A percentile compares a stretch with the other conserved stretches of the same genome.
These are phyloP conservation scores for Rhopalosiphum nymphaeae DNA, from an alignment of 2,888 invertebrate genomes.

Conservation along the genomic window DNA sequence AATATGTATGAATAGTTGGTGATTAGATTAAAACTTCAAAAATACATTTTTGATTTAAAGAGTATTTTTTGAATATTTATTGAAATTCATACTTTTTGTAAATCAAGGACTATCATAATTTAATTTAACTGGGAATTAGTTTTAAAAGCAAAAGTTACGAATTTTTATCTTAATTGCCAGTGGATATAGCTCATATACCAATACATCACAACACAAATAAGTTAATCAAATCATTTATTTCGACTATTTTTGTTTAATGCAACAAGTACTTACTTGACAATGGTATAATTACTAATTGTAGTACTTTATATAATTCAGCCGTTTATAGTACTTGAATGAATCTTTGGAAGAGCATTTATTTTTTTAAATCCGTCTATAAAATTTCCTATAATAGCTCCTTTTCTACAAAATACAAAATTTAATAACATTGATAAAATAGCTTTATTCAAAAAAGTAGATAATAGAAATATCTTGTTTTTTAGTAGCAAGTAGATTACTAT, in stretches of 20 bases:
- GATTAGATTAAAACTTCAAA: neutral
- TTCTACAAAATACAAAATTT: too few relatives aligned
- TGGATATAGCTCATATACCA: neutral
- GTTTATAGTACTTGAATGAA: too few relatives aligned
- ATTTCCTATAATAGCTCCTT: too few relatives aligned
- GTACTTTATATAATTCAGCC: neutral
- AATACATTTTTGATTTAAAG: neutral
- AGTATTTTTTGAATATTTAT: neutral
- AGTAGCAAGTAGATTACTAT: too few relatives aligned
- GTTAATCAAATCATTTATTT: neutral
- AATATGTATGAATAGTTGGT: neutral
- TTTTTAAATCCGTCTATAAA: too few relatives aligned
- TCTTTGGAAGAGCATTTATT: too few relatives aligned
- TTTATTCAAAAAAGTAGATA: too few relatives aligned
- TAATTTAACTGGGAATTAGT: neutral
- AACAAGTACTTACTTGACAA: neutral
- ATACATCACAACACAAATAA: neutral
- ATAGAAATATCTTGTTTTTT: too few relatives aligned
- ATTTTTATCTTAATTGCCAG: neutral
- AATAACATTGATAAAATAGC: too few relatives aligned
- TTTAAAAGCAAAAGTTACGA: too few relatives aligned
- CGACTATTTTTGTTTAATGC: neutral
- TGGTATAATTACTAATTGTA: neutral
- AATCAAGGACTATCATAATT: neutral
- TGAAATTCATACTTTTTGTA: neutral